Percentiles rank a stretch among this genome's conserved stretches.
Evolutionary conservation across 2,797 vertebrate species (phyloP).

Genomic region (Helarctos malayanus): DNA sequence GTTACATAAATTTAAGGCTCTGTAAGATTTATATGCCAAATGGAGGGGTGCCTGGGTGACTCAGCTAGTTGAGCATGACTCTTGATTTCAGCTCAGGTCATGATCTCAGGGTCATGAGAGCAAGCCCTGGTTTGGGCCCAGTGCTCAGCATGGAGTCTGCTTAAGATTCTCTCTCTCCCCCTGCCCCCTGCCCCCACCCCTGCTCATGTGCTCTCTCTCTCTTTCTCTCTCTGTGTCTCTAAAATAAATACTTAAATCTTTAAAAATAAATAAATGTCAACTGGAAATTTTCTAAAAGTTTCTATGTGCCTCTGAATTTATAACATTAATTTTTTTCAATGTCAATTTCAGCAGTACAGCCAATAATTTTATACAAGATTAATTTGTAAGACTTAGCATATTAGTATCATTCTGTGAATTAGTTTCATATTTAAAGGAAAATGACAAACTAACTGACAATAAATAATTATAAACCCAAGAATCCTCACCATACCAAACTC

Average conservation of each 20-base stretch:
- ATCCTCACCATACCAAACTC: neutral
- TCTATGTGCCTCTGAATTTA: neutral
- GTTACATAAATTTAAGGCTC: neutral
- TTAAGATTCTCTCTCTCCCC: neutral
- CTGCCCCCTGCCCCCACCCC: neutral
- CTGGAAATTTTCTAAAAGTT: conserved; percentile 35
- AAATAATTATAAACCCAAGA: neutral
- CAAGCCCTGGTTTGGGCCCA: neutral
- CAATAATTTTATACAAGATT: neutral
- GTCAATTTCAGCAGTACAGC: neutral
- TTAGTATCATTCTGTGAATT: neutral
- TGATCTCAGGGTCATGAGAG: neutral
- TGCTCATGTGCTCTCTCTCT: neutral
- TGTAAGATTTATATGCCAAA: neutral
- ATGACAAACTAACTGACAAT: neutral
- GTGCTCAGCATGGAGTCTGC: neutral
- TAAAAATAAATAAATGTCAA: neutral
- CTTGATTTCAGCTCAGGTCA: neutral
- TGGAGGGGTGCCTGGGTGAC: neutral
- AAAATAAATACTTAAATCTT: neutral
- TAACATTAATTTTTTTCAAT: neutral
- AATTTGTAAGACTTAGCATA: neutral
- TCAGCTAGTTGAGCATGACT: neutral
- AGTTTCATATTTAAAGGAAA: neutral
- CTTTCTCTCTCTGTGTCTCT: neutral